These are phyloP conservation scores for Chloebia gouldiae DNA, from an alignment of 2,113 vertebrate genomes.

Conservation along the genomic window DNA sequence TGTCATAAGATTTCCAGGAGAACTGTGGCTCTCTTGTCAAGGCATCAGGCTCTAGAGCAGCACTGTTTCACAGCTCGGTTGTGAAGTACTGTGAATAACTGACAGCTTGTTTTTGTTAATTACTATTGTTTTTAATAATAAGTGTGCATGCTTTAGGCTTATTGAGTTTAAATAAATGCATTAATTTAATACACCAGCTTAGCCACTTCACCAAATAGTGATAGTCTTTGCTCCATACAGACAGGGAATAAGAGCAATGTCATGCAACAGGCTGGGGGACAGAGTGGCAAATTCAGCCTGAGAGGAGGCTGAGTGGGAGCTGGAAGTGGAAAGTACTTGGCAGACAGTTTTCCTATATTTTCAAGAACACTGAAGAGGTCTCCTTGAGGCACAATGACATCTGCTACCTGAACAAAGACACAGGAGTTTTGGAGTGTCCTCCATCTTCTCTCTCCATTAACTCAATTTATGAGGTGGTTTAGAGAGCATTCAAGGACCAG, in stretches of 20 bases:
- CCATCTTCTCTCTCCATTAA: background rate
- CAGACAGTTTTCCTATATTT: background rate
- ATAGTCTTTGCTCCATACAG: background rate
- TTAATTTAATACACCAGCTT: background rate
- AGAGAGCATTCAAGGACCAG: background rate
- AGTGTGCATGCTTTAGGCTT: background rate
- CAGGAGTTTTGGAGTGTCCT: background rate
- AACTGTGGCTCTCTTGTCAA: accelerated
- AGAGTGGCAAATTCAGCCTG: background rate
- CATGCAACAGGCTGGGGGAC: background rate
- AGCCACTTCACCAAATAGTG: background rate
- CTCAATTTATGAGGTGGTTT: background rate
- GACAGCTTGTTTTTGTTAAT: background rate
- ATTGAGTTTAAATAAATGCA: background rate
- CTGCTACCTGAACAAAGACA: background rate
- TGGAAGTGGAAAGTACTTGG: accelerated
- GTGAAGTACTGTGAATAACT: background rate
- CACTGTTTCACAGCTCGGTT: background rate
- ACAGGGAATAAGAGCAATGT: background rate
- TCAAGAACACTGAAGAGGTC: background rate
- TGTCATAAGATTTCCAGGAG: accelerated
- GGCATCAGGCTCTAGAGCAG: background rate
- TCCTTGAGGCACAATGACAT: background rate
- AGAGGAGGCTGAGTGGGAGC: background rate
- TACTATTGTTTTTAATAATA: background rate